Conservation (phyloP, 2,113 vertebrate species). For the Dipodomys stephensi region DNA sequence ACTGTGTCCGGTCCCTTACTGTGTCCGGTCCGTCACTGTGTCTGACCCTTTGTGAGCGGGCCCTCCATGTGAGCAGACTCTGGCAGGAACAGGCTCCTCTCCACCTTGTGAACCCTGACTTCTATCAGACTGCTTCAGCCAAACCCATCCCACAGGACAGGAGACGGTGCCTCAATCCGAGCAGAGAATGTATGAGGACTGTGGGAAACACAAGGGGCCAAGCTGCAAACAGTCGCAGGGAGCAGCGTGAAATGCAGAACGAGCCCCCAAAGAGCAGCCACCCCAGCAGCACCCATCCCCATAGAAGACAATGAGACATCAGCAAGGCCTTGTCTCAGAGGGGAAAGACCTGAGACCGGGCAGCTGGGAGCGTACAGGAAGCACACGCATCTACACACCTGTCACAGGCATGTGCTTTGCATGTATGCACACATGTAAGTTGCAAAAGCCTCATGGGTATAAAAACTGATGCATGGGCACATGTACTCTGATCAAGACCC, state of each 20-base stretch:
- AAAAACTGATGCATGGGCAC: no score
- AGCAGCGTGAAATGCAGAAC: neutral
- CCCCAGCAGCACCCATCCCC: neutral
- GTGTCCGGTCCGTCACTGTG: no score
- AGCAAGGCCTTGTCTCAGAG: no score
- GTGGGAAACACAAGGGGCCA: neutral
- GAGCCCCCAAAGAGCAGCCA: neutral
- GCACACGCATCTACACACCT: neutral
- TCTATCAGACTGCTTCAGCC: neutral
- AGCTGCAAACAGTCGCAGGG: fast-evolving
- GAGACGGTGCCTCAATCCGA: no score
- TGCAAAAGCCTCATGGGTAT: no score
- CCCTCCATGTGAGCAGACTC: no score
- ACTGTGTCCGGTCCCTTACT: no score
- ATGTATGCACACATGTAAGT: neutral
- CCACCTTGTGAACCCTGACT: neutral
- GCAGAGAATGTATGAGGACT: neutral
- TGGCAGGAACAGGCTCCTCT: fast-evolving
- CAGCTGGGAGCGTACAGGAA: no score
- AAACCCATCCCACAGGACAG: neutral
- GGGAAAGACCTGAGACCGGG: neutral
- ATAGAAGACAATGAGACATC: fast-evolving
- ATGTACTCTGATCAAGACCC: neutral
- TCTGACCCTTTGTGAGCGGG: no score
- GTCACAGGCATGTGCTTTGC: neutral